These are phyloP conservation scores for Armadillidium nasatum DNA, from an alignment of 1,140 invertebrate species.

Conservation along the genomic window DNA sequence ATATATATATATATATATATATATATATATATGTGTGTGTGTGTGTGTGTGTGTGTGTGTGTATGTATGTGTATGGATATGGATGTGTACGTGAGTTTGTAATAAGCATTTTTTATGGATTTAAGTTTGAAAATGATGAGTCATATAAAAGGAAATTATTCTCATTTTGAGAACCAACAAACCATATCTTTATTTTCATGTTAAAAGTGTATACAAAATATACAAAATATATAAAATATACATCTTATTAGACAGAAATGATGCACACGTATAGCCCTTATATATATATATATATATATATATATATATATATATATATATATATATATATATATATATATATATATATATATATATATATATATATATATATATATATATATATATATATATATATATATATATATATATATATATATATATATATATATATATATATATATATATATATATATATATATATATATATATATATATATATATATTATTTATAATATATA, in stretches of 20 bases:
- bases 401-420: slow-evolving; percentile 18
- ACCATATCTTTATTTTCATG: too few relatives aligned
- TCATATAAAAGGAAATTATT: too few relatives aligned
- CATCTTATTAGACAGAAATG: too few relatives aligned
- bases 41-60: too few relatives aligned
- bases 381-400: background rate
- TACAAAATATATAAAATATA: too few relatives aligned
- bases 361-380: slow-evolving; percentile 17
- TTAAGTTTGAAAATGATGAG: too few relatives aligned
- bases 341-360: slow-evolving; percentile 19
- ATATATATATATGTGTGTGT: background rate
- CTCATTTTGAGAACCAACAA: too few relatives aligned
- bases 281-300: background rate
- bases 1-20: slow-evolving; percentile 16
- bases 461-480: slow-evolving; percentile 17
- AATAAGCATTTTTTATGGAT: too few relatives aligned
- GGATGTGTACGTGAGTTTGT: too few relatives aligned
- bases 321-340: slow-evolving; percentile 19
- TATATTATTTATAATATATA: background rate
- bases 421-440: slow-evolving; percentile 17
- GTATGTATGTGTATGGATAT: too few relatives aligned
- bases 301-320: slow-evolving; percentile 13
- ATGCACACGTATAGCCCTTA: too few relatives aligned
- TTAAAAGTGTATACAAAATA: too few relatives aligned
- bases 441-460: slow-evolving; percentile 16